phyloP scores from a whole-genome alignment of 2,113 vertebrate species.

The Stegostoma tigrinum region DNA sequence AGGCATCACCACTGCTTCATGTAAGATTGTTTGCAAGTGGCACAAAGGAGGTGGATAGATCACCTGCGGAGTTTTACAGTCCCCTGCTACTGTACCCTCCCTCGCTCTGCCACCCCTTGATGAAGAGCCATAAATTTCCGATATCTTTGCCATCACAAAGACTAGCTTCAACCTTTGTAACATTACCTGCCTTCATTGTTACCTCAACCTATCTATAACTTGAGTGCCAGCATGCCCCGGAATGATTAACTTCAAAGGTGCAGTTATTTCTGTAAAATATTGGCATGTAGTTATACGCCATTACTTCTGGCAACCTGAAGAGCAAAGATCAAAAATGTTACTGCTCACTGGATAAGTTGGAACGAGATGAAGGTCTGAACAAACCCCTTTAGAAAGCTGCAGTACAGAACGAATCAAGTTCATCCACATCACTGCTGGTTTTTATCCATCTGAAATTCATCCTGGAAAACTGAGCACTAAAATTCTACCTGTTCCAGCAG shows the following conservation, averaged over 20 bases:
- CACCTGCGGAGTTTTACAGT: background rate
- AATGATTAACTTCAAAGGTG: background rate
- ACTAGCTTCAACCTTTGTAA: background rate
- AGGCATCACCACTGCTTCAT: too few species aligned
- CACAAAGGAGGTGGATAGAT: background rate
- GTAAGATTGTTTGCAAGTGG: too few species aligned
- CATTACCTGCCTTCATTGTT: background rate
- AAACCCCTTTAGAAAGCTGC: background rate
- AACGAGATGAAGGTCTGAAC: background rate
- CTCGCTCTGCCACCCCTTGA: too few species aligned
- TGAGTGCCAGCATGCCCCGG: background rate
- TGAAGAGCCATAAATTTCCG: too few species aligned
- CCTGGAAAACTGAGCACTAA: background rate
- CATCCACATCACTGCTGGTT: background rate
- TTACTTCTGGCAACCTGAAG: background rate
- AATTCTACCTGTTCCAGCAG: background rate
- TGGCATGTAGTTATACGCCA: background rate
- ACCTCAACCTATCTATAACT: background rate
- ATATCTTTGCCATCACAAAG: background rate
- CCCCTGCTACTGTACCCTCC: background rate
- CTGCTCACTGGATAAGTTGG: background rate
- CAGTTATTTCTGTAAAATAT: background rate
- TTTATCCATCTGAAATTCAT: background rate
- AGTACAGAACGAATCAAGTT: background rate
- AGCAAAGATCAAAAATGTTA: background rate